Base-by-base conservation (phyloP, 2,888 invertebrate species). In the Meloe dianella region DNA sequence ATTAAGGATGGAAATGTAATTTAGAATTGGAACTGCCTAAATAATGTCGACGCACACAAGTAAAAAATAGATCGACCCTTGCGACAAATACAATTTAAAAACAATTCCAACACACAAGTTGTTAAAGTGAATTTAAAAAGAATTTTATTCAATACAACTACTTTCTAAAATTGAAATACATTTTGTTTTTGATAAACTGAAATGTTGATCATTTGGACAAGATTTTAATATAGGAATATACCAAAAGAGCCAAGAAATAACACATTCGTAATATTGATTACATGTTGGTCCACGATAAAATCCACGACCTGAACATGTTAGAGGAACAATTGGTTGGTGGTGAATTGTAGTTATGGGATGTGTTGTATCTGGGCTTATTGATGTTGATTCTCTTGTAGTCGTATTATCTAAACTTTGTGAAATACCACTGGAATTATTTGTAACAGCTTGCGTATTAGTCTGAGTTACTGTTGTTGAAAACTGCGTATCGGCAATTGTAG, bases 1-100 rank as follows among this genome's bases (percentile, higher is more conserved):
- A 67, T 67, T 64, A 61, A 58, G 58, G 67, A 67, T 63, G 35
- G 61, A 67, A 67, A 64, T 57, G 64, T 62, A 67, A 67, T 67
- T 67, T 67, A 47, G 47, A 20, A 64, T 64, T 61, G 57, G 66
- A 63, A 57, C 66, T 66, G 66, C 66, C 66, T 66, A 66, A 67
- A 67, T 61, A 58, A 54, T 67, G 67, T 64, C 61, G 64, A 57
- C 61, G 59, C 64, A 0, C 32, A 35, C 12, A 17, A 17, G 59
- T n/a, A 67, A 65, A 62, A 56, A 62, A 64, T 64, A 62, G 60
- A 27, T 59, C 58, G 32, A 3, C 27, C 4, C 27, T 3, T 10
- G 58, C 57, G 65, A 64, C 51, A 61, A 64, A 67, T 64, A 67
- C 56, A 64, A 67, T 62, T 67, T 67, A 62, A 35, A 67, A 67